phyloP scores from a whole-genome alignment of 1,140 invertebrate species.

The Camponotus floridanus region DNA sequence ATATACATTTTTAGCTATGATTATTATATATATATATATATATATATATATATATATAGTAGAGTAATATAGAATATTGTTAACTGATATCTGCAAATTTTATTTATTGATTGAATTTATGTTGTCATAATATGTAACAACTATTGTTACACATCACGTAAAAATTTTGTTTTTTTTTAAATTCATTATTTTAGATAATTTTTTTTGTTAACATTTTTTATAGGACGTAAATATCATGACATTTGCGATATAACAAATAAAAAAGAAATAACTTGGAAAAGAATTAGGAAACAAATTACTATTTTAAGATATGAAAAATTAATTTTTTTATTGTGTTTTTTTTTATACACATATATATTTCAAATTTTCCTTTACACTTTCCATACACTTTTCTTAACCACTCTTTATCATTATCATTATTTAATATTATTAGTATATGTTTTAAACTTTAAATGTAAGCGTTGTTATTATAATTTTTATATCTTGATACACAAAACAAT shows the following conservation, averaged over 20 bases:
- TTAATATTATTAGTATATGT: conserved; percentile 10
- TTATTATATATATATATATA: not conserved
- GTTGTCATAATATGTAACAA: conserved; percentile 25
- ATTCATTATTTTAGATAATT: conserved; percentile 25
- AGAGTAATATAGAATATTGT: conserved; percentile 29
- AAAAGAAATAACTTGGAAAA: not conserved
- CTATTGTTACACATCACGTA: too few species aligned
- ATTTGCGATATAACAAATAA: not conserved
- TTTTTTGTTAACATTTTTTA: not conserved
- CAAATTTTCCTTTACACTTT: conserved; percentile 28
- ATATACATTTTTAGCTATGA: not conserved
- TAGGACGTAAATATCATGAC: conserved; percentile 26
- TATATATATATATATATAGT: conserved; percentile 33
- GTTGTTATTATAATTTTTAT: conserved; percentile 39
- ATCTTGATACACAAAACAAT: conserved; percentile 10
- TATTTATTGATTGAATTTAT: conserved; percentile 42
- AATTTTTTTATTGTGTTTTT: not conserved
- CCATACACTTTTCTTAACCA: not conserved
- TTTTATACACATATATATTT: not conserved
- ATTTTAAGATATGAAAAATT: not conserved
- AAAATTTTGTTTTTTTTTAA: not conserved
- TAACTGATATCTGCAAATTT: conserved; percentile 33
- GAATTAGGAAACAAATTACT: not conserved
- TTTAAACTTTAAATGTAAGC: conserved; percentile 20
- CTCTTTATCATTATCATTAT: conserved; percentile 40